Evolutionary conservation across 2,888 invertebrate species (phyloP), one percentile per base, ranked within the genome.

Genomic region (Megastigmus dorsalis): DNA sequence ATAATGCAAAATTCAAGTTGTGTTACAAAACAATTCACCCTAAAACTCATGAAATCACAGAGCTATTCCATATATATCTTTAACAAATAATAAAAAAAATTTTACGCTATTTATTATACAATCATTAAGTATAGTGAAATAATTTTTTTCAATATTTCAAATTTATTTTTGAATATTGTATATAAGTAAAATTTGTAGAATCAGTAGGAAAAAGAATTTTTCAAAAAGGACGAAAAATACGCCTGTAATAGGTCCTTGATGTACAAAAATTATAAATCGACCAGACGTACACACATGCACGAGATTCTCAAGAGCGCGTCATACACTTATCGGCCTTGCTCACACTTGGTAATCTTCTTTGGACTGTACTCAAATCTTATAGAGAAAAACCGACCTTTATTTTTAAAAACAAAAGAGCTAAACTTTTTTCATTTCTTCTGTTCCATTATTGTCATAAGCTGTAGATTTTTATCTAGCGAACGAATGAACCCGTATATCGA

Each of bases 201-300:
- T 0, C 9, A 7, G 1, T 13, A n/a, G 59, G 10, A 52, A 43
- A 73, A 73, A 33, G 23, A 54, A 59, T 52, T 52, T 59, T 73
- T 73, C 26, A 36, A 60, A 71, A 71, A 28, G 4, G 10, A 15
- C 9, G 0, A 50, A n/a, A 71, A 71, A 38, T 36, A 5, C 0
- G 0, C n/a, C 9, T 0, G 57, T 13, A 41, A 59, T 50, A n/a
- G 72, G 3, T 4, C 4, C 23, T 33, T 9, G 36, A n/a, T 30
- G 57, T 3, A 20, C 3, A 41, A 65, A 59, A 65, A 72, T 72
- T 72, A 41, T 72, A 41, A 65, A 50, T 2, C 30, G 15, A 10
- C 15, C 43, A 18, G 20, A n/a, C n/a, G n/a, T n/a, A n/a, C n/a
- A n/a, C n/a, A n/a, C n/a, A n/a, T n/a, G n/a, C 45, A n/a, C 28